Evolutionary conservation across 2,797 vertebrate genomes (phyloP), one percentile per base, ranked within the genome.

Genomic region (Halcyon chelicuti): DNA sequence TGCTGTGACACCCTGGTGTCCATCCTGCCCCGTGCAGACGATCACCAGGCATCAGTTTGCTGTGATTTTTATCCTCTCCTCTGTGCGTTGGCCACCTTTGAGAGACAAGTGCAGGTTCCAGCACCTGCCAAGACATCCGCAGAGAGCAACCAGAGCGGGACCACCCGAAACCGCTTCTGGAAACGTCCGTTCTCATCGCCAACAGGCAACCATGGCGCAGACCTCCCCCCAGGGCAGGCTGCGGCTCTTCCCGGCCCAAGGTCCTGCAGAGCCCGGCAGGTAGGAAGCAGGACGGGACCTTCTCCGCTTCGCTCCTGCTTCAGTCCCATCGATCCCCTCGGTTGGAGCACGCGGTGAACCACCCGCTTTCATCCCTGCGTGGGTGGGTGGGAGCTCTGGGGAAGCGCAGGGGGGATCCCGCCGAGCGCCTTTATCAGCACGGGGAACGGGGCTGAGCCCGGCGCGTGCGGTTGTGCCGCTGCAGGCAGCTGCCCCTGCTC

Each of bases 21-120:
- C 33, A 3, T 35, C 40, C 49, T 19, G 6, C 14, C 35, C 44
- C 0, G 0, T 9, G 5, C 5, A 16, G 67, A 4, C 4, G n/a
- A 37, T 15, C 29, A 21, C 7, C 18, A 20, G 62, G 29, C 63
- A 35, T 25, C 9, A 10, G 19, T 25, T 37, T 40, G 31, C 42
- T 49, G 54, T 7, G 39, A 25, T 15, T 23, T 81, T 39, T n/a
- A 31, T 18, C 31, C 17, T 40, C 65, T n/a, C 21, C 29, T 47
- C 40, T 19, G n/a, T 9, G 21, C 1, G 3, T 14, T 4, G 14
- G 23, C 42, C 37, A 17, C n/a, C 6, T 70, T 37, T 28, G 16
- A 51, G 76, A 37, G 78, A 42, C 13, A 61, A 26, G 20, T 0
- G 0, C 14, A 11, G 46, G 60, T 54, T 44, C 31, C 33, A 12